Conservation (phyloP, 2,888 invertebrate species). For the Drosophila barbarae region DNA sequence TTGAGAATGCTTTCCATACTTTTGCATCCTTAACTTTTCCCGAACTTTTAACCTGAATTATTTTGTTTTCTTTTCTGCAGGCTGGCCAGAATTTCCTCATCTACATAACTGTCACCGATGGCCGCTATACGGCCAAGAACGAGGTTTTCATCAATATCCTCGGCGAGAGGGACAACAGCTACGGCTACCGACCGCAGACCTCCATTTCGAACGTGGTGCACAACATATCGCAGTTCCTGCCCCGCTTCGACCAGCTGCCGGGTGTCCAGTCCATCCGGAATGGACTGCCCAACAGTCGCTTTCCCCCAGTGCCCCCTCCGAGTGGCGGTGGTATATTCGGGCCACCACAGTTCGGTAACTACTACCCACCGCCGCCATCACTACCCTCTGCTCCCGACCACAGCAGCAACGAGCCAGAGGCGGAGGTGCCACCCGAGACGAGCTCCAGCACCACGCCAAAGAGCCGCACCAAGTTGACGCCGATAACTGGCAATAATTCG, state of each 20-base stretch:
- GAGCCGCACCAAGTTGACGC: constrained; percentile 73
- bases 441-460: constrained; percentile 47
- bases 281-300: constrained; percentile 68
- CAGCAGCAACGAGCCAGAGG: constrained; percentile 24
- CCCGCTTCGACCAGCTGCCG: constrained; percentile 77
- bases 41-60: neutral
- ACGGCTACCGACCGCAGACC: constrained; percentile 70
- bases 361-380: constrained; percentile 63
- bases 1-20: neutral
- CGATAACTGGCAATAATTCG: constrained; percentile 59
- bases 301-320: constrained; percentile 67
- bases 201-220: constrained; percentile 75
- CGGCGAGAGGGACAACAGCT: constrained; percentile 58
- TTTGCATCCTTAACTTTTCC: neutral
- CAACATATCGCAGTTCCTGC: constrained; percentile 77
- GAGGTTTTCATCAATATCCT: constrained; percentile 85
- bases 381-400: neutral
- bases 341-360: constrained; percentile 75
- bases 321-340: constrained; percentile 41
- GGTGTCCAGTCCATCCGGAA: constrained; percentile 77
- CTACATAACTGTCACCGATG: constrained; percentile 86
- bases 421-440: constrained; percentile 6
- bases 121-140: constrained; percentile 83
- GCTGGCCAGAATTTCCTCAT: constrained; percentile 84
- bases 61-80: constrained; percentile 76